Evolutionary conservation across 2,113 vertebrate species (phyloP).

Genomic region (Pteronura brasiliensis): DNA sequence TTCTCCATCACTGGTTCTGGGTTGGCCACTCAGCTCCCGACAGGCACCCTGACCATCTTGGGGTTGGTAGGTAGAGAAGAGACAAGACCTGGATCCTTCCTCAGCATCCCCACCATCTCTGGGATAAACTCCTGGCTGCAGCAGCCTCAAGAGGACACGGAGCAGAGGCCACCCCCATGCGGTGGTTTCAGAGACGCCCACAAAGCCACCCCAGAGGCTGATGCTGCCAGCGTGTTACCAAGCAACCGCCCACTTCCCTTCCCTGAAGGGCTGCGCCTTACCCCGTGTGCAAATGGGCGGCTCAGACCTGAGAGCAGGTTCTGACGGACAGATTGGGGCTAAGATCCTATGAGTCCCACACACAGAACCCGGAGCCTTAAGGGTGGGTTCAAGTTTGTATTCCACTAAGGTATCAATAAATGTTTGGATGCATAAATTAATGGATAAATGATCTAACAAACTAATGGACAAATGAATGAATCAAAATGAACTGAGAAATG

Average conservation of each 20-base stretch:
- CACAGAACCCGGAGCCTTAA: accelerated
- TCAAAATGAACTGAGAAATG: not conserved
- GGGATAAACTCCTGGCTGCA: not conserved
- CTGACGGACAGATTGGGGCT: not conserved
- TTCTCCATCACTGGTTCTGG: not conserved
- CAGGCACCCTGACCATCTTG: not conserved
- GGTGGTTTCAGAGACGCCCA: not conserved
- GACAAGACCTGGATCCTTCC: not conserved
- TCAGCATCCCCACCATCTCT: not conserved
- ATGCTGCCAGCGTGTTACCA: not conserved
- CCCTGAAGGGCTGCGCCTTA: not conserved
- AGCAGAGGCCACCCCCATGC: not conserved
- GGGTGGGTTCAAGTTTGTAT: not conserved
- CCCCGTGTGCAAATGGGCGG: not conserved
- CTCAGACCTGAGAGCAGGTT: not conserved
- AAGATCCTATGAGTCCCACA: not conserved
- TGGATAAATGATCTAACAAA: not conserved
- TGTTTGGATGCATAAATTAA: not conserved
- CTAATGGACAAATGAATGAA: not conserved
- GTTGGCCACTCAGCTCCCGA: not conserved
- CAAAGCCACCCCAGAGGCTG: not conserved
- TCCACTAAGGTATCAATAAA: not conserved
- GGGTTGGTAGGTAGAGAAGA: not conserved
- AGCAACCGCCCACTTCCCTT: accelerated
- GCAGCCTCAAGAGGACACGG: not conserved